Percentiles rank a stretch among this genome's conserved stretches.
Conservation (phyloP, 2,113 vertebrate genomes). For the Labeo catla region DNA sequence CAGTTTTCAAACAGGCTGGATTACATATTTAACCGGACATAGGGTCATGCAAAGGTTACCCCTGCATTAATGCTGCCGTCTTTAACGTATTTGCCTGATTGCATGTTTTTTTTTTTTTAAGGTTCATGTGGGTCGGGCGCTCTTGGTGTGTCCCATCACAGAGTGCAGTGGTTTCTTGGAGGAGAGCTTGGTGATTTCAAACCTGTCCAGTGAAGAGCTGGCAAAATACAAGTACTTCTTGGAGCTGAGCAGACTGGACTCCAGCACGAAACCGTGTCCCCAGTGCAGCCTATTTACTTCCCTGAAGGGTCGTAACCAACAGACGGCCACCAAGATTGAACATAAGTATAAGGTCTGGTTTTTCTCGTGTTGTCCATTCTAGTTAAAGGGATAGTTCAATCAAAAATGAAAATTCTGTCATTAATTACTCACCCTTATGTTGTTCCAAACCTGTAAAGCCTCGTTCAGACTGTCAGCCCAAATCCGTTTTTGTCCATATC, state of each 20-base stretch:
- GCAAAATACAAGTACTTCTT: constrained; percentile 94
- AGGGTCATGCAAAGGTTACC: neutral
- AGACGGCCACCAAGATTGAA: constrained; percentile 83
- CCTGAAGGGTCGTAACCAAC: constrained; percentile 83
- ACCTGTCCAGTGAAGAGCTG: constrained; percentile 86
- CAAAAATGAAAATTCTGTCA: too few relatives aligned
- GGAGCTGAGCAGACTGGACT: constrained; percentile 92
- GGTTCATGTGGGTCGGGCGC: constrained; percentile 86
- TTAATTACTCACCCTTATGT: too few relatives aligned
- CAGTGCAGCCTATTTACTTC: constrained; percentile 96
- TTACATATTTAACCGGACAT: constrained; percentile 14
- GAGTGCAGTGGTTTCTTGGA: constrained; percentile 93
- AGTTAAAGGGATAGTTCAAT: too few relatives aligned
- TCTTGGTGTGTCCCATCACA: constrained; percentile 91
- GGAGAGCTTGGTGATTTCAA: constrained; percentile 85
- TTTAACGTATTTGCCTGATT: neutral
- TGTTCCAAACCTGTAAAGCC: too few relatives aligned
- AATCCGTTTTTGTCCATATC: too few relatives aligned
- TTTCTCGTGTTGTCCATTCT: neutral
- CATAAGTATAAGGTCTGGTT: constrained; percentile 94
- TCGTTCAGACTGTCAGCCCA: too few relatives aligned
- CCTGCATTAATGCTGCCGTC: neutral
- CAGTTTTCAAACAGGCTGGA: constrained; percentile 5
- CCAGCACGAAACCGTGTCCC: constrained; percentile 96
- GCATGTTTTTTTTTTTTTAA: constrained; percentile 59